Evolutionary conservation across 1,140 invertebrate species (phyloP).

Genomic region (Theocolax elegans): DNA sequence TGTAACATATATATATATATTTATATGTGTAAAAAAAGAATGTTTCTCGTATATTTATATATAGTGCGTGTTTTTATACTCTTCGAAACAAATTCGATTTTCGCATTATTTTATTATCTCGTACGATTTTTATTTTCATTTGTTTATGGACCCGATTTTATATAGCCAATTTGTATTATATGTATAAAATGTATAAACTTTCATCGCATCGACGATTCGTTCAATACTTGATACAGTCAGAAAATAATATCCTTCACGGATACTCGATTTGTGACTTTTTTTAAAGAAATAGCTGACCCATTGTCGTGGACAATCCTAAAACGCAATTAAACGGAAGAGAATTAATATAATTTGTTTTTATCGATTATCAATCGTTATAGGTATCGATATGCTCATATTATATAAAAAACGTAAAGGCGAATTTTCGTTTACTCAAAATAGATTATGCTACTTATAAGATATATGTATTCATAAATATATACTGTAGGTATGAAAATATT

Average conservation of each 20-base stretch:
- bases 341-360: conserved; percentile 45
- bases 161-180: conserved; percentile 23
- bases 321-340: conserved; percentile 62
- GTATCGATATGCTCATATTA: too few relatives aligned
- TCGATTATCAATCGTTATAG: conserved; percentile 36
- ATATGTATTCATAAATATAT: not conserved
- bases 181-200: not conserved
- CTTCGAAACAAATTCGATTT: not conserved
- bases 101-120: not conserved
- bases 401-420: conserved; percentile 35
- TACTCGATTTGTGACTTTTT: conserved; percentile 43
- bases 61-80: not conserved
- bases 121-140: too few relatives aligned
- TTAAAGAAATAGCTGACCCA: conserved; percentile 69
- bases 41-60: too few relatives aligned
- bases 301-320: conserved; percentile 68
- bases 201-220: conserved; percentile 44
- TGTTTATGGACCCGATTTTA: too few relatives aligned
- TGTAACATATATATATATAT: conserved; percentile 39
- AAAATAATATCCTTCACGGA: conserved; percentile 57
- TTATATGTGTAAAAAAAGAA: conserved; percentile 31
- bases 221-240: conserved; percentile 51
- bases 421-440: conserved; percentile 31
- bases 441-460: too few relatives aligned
- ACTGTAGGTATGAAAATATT: not conserved